Evolutionary conservation across 2,888 invertebrate species (phyloP).

Genomic region (Hirtodrosophila confusa): DNA sequence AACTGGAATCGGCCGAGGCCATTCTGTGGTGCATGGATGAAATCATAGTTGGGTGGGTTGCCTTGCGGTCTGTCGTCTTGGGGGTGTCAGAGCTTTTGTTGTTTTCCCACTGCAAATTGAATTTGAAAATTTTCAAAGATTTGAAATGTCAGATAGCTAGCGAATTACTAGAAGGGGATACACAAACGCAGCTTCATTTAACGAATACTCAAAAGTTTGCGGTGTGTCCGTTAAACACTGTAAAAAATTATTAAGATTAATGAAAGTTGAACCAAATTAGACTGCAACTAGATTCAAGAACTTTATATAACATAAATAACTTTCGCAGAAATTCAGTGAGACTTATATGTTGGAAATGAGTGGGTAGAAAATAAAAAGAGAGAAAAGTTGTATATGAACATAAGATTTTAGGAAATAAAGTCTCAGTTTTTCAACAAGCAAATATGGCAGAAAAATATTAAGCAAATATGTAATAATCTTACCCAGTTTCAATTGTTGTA

Average conservation of each 20-base stretch:
- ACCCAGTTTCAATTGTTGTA: background rate
- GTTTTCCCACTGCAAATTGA: constrained; percentile 69
- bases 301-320: too few relatives aligned
- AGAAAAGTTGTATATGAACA: too few relatives aligned
- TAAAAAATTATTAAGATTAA: background rate
- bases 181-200: constrained; percentile 49
- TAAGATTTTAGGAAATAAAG: too few relatives aligned
- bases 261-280: too few relatives aligned
- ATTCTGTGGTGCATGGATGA: constrained; percentile 7
- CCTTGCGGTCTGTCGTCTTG: constrained; percentile 23
- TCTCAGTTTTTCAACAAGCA: too few relatives aligned
- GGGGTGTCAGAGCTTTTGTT: constrained; percentile 50
- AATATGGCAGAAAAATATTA: too few relatives aligned
- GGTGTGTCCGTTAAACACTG: constrained; percentile 38
- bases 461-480: too few relatives aligned
- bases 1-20: constrained; percentile 8
- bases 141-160: constrained; percentile 58
- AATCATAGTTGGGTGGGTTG: constrained; percentile 8
- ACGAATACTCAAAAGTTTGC: constrained; percentile 59
- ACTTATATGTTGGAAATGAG: too few relatives aligned
- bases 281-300: too few relatives aligned
- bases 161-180: constrained; percentile 56
- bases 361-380: too few relatives aligned
- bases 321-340: too few relatives aligned
- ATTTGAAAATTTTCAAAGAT: constrained; percentile 73